Evolutionary conservation across 2,888 invertebrate genomes (phyloP).

Genomic region (Drosophila diplacantha): DNA sequence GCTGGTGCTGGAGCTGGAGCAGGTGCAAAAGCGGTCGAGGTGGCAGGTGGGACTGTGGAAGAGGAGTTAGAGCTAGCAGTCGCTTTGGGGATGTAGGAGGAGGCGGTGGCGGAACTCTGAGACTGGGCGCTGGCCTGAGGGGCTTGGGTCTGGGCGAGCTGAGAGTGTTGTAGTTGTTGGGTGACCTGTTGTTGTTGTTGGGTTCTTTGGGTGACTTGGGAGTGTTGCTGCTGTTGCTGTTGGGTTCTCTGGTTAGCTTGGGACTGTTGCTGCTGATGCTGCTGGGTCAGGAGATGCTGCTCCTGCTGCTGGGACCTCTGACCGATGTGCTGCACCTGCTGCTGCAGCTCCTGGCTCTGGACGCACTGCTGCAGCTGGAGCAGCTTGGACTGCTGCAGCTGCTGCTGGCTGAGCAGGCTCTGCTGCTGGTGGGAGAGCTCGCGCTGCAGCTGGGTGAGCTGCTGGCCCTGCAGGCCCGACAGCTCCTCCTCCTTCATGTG

Average conservation of each 20-base stretch:
- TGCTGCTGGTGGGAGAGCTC: constrained; percentile 34
- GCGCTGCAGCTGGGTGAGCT: constrained; percentile 38
- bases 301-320: constrained; percentile 43
- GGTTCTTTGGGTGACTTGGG: constrained; percentile 12
- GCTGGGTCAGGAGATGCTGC: constrained; percentile 36
- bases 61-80: constrained; percentile 72
- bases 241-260: constrained; percentile 22
- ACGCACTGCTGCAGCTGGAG: constrained; percentile 21
- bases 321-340: constrained; percentile 22
- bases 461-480: constrained; percentile 51
- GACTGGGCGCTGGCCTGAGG: constrained; percentile 34
- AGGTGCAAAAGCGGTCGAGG: constrained; percentile 50
- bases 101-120: constrained; percentile 31
- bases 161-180: constrained; percentile 14
- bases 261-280: constrained; percentile 18
- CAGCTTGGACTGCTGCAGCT: constrained; percentile 39
- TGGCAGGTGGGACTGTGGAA: constrained; percentile 74
- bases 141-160: constrained; percentile 50
- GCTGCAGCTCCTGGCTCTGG: constrained; percentile 25
- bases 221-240: constrained; percentile 21
- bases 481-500: constrained; percentile 75
- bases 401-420: constrained; percentile 35
- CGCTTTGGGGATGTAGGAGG: constrained; percentile 56
- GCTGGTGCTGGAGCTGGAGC: constrained; percentile 30
- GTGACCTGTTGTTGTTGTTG: constrained; percentile 14